These are phyloP conservation scores for Ibycter americanus DNA, from an alignment of 2,797 vertebrate genomes.

Conservation along the genomic window DNA sequence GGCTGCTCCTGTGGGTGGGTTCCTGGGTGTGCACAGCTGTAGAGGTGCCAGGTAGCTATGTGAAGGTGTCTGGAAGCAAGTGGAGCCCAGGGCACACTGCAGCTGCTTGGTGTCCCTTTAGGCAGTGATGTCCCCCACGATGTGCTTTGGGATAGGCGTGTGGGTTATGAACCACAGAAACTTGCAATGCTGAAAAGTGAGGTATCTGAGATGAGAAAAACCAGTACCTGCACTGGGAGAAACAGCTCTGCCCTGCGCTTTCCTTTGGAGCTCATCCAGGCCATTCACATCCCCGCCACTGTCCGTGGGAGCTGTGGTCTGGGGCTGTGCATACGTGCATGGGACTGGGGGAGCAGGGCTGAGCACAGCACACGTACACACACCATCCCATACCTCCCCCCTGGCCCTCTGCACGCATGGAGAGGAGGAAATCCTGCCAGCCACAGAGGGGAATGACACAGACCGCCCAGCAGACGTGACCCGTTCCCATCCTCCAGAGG, in stretches of 20 bases:
- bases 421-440: slow-evolving; percentile 17
- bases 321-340: rapidly evolving
- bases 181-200: not conserved
- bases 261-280: not conserved
- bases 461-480: not conserved
- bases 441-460: not conserved
- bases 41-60: not conserved
- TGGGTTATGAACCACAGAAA: not conserved
- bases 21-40: not conserved
- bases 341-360: not conserved
- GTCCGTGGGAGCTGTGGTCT: not conserved
- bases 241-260: not conserved
- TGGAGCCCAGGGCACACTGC: not conserved
- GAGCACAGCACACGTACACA: not conserved
- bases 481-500: not conserved
- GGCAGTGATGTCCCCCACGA: not conserved
- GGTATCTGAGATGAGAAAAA: not conserved
- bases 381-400: not conserved
- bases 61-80: not conserved
- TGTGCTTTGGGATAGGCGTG: not conserved
- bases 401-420: not conserved
- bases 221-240: not conserved
- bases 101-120: not conserved
- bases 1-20: not conserved
- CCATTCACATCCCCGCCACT: not conserved